These are phyloP conservation scores for Indri indri DNA, from an alignment of 2,113 vertebrate genomes.

Conservation along the genomic window DNA sequence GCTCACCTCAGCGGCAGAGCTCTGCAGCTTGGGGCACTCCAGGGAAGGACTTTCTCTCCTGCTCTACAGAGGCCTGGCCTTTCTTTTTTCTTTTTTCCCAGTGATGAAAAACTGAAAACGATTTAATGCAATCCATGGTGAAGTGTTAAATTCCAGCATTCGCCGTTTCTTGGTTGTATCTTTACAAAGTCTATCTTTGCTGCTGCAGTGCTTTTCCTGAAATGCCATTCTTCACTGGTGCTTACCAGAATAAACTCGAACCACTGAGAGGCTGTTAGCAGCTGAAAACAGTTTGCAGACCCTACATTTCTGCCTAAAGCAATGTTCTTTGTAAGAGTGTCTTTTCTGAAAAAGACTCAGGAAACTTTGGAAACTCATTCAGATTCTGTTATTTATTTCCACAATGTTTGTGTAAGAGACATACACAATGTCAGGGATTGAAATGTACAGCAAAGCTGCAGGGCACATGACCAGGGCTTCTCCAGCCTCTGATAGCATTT, in stretches of 20 bases:
- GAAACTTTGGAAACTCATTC: neutral
- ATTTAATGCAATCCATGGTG: neutral
- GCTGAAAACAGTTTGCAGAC: neutral
- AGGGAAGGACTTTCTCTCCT: neutral
- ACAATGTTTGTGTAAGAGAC: neutral
- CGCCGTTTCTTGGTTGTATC: neutral
- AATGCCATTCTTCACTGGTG: neutral
- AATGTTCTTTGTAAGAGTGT: neutral
- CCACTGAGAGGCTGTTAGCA: neutral
- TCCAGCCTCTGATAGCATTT: neutral
- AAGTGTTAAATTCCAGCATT: neutral
- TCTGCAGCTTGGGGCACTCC: too few species aligned
- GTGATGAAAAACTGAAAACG: neutral
- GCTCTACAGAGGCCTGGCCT: neutral
- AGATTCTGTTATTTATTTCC: neutral
- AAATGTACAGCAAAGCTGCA: neutral
- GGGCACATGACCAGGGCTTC: rapidly evolving
- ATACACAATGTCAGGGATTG: neutral
- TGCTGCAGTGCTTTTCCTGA: neutral
- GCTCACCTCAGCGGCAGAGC: neutral
- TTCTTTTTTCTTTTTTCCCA: neutral
- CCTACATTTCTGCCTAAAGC: neutral
- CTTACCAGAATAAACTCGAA: neutral
- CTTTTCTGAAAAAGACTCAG: neutral
- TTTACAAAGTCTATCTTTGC: neutral